These are phyloP conservation scores for Platypus cylindrus DNA, from an alignment of 2,888 invertebrate species.

Conservation along the genomic window DNA sequence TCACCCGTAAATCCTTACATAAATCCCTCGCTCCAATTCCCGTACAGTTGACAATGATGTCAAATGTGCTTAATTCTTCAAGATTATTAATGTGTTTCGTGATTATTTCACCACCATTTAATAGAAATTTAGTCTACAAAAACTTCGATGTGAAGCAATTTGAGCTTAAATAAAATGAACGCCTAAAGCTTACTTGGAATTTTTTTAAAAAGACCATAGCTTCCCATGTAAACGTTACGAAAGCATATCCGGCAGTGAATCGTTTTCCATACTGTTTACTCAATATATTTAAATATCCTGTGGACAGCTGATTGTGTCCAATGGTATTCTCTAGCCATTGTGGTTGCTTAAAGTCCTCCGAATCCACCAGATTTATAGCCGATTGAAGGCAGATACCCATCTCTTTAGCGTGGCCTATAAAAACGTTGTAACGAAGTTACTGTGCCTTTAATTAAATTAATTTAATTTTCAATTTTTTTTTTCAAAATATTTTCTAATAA, in stretches of 20 bases:
- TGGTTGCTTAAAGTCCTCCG: slow-evolving; percentile 24
- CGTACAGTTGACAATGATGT: slow-evolving; percentile 68
- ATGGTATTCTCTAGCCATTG: slow-evolving; percentile 37
- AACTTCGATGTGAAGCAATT: neutral
- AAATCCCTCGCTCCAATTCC: slow-evolving; percentile 55
- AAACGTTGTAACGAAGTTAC: too few species aligned
- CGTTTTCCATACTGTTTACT: slow-evolving; percentile 28
- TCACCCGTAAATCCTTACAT: slow-evolving; percentile 46
- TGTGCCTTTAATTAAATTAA: too few species aligned
- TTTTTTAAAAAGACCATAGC: slow-evolving; percentile 52
- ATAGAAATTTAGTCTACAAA: slow-evolving; percentile 41
- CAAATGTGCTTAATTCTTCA: slow-evolving; percentile 35
- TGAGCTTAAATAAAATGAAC: neutral
- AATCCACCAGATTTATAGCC: slow-evolving; percentile 23
- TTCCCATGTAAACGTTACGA: slow-evolving; percentile 56
- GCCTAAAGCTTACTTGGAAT: slow-evolving; percentile 31
- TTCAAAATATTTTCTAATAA: too few species aligned
- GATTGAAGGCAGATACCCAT: slow-evolving; percentile 22
- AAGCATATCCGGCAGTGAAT: slow-evolving; percentile 46
- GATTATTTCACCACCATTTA: slow-evolving; percentile 44
- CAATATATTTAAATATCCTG: slow-evolving; percentile 29
- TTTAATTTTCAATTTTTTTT: too few species aligned
- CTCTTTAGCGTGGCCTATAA: slow-evolving; percentile 20
- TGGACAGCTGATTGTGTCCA: slow-evolving; percentile 31
- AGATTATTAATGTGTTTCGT: slow-evolving; percentile 40